These are phyloP conservation scores for Pseudorasbora parva DNA, from an alignment of 2,113 vertebrate genomes.

Conservation along the genomic window DNA sequence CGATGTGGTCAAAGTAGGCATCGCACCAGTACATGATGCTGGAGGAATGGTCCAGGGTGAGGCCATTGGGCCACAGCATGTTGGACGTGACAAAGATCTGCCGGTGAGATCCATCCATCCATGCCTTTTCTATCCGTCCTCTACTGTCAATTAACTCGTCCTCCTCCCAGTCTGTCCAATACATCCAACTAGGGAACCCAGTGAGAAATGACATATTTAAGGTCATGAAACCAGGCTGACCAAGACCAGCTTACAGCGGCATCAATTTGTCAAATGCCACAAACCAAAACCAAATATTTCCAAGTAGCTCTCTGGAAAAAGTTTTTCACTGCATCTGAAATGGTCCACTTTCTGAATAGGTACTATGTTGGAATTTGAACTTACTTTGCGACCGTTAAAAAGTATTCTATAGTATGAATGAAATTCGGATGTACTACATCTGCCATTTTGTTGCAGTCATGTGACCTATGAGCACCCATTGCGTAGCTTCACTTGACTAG, in stretches of 20 bases:
- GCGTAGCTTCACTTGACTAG: too few relatives aligned
- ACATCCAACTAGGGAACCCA: slow-evolving; percentile 82
- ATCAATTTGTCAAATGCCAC: neutral
- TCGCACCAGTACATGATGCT: slow-evolving; percentile 87
- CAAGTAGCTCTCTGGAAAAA: neutral
- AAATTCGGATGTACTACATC: too few relatives aligned
- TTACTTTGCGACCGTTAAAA: too few relatives aligned
- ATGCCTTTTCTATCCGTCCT: slow-evolving; percentile 88
- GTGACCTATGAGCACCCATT: too few relatives aligned
- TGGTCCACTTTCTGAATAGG: too few relatives aligned
- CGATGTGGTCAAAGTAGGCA: slow-evolving; percentile 88
- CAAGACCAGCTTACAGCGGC: neutral
- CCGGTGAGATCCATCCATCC: slow-evolving; percentile 86
- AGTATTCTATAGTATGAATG: too few relatives aligned
- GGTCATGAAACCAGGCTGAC: neutral
- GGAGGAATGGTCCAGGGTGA: slow-evolving; percentile 80
- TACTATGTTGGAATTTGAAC: too few relatives aligned
- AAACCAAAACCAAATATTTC: neutral
- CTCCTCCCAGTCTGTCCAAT: slow-evolving; percentile 92
- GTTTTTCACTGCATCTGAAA: too few relatives aligned
- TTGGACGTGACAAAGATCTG: slow-evolving; percentile 86
- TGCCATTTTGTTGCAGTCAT: too few relatives aligned
- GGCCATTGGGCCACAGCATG: slow-evolving; percentile 90
- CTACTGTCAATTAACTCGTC: slow-evolving; percentile 86
- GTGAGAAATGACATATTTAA: neutral